Evolutionary conservation across 2,113 vertebrate genomes (phyloP).

Genomic region (Spilogale gracilis): DNA sequence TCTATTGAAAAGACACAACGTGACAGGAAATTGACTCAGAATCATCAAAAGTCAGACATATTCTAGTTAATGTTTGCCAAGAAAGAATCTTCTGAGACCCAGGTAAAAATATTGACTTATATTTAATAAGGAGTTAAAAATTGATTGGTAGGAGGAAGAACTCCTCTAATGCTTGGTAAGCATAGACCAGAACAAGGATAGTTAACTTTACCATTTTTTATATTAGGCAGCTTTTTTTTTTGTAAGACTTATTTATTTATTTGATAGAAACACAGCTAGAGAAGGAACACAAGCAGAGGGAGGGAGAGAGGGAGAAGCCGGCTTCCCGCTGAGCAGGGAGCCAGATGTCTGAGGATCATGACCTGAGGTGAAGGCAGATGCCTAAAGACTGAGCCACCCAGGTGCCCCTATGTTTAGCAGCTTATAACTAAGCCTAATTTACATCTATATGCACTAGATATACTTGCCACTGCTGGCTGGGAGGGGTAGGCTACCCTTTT

Average conservation of each 20-base stretch:
- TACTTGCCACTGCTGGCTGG: neutral
- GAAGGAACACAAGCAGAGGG: too few relatives aligned
- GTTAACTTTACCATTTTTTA: neutral
- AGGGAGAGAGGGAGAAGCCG: too few relatives aligned
- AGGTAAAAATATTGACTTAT: neutral
- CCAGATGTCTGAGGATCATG: too few relatives aligned
- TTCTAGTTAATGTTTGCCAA: constrained; percentile 47
- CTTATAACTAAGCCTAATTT: neutral
- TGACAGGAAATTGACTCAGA: constrained; percentile 23
- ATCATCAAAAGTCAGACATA: constrained; percentile 9
- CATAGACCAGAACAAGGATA: neutral
- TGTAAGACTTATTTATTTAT: too few relatives aligned
- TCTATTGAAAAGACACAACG: neutral
- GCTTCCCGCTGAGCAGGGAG: too few relatives aligned
- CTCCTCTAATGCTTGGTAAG: neutral
- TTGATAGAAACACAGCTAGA: too few relatives aligned
- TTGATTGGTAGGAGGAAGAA: neutral
- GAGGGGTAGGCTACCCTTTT: neutral
- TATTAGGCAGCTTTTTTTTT: neutral
- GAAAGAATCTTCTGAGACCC: neutral
- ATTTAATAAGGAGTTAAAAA: neutral
- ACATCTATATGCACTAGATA: neutral
- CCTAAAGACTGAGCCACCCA: too few relatives aligned
- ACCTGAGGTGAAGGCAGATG: too few relatives aligned
- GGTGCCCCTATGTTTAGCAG: neutral